Base-by-base conservation (phyloP, 2,888 invertebrate genomes). In the Lasioglossum malachurum region DNA sequence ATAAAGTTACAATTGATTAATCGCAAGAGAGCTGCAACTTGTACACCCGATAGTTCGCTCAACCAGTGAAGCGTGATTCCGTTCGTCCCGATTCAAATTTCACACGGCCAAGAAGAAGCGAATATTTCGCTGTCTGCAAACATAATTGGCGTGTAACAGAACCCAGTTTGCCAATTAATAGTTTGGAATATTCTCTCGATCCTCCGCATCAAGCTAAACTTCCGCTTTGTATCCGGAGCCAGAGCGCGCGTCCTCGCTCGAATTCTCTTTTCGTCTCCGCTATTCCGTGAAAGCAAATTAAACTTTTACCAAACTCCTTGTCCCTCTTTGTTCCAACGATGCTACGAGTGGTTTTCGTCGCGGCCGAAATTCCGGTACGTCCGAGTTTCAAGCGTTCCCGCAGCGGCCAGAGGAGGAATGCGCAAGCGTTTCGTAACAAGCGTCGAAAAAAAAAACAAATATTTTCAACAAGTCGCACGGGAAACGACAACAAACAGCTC, bases 281-380 rank as follows among this genome's bases (percentile, higher is more conserved):
- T 75, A 49, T 38, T 35, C 75, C 75, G 71, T 19, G 75, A 78
- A 83, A 85, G 57, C 75, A 72, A 85, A 85, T 85, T 79, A 85
- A 85, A 85, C 75, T 85, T 84, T 85, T 73, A 83, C 57, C 72
- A 35, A 83, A 79, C 79, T 76, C 67, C 83, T 83, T 85, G 83
- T 74, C 82, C 57, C 77, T 69, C 44, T 69, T 74, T 73, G 74
- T 64, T 72, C 38, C 46, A 2, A 46, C 23, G 38, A 69, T 23
- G 35, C 7, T 44, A 53, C 23, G 71, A 41, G 46, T 38, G 14
- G 60, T 64, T 1, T 75, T 57, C 71, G 44, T 71, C 38, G 31
- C 44, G 7, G 35, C 31, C 46, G 46, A 84, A 80, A 84, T 86
- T 84, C 80, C 49, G 35, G 5, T 19, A 71, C 72, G 44, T 16